Evolutionary conservation across 2,888 invertebrate genomes (phyloP), one percentile per base, ranked within the genome.

Genomic region (Chaetoderma sp.): DNA sequence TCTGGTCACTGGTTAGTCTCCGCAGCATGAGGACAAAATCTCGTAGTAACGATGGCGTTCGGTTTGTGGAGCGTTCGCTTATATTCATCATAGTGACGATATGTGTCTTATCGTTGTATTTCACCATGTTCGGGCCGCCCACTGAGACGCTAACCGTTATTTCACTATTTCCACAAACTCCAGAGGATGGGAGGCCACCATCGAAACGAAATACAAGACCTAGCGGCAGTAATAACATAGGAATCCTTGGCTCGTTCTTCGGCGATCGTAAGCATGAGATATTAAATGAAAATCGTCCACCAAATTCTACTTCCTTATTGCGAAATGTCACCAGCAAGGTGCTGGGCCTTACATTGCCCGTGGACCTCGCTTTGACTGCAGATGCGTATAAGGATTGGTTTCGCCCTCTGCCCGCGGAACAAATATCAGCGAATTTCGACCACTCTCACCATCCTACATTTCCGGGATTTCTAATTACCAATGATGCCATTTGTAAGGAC

Each of bases 401-500:
- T 21, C 16, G 4, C 16, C 32, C 52, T 1, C 30, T 30, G 8
- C 3, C 16, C 32, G 21, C 52, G 4, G 32, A 25, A 4, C 8
- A n/a, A 5, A 4, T 28, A 25, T 2, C 3, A 27, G n/a, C n/a
- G 4, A 56, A 1, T 2, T 33, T 32, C 18, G 25, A 33, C 8
- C 25, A 36, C 16, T 16, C 13, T n/a, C 5, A 3, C 16, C 56
- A 33, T n/a, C 56, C 33, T 16, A 6, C 13, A 18, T 56, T 36
- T 36, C 18, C 8, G 21, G 21, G 39, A 18, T 36, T 36, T 30
- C 21, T 45, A 13, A 50, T 63, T 16, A 42, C 25, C 18, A 67
- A 64, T 45, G 30, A 59, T 10, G 39, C 55, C 28, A 33, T 65
- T 13, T 70, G 71, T 54, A 39, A 39, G 39, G 44, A 61, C 2